Percentiles rank a stretch among this genome's conserved stretches.
Evolutionary conservation across 2,797 vertebrate genomes (phyloP).

Genomic region (Dendrocincla tyrannina): DNA sequence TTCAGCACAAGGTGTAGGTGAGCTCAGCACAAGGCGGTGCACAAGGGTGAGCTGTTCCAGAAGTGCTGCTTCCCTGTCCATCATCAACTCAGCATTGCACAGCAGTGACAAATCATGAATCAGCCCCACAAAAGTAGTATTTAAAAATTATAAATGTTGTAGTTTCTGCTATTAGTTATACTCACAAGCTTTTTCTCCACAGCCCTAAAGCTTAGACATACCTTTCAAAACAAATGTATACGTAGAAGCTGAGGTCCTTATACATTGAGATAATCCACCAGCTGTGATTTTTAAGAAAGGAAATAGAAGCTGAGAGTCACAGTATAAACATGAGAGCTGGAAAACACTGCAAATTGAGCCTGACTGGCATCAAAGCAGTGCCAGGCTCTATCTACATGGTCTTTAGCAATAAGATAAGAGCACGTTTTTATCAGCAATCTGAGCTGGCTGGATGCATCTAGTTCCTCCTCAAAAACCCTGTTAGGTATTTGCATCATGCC

Average conservation of each 20-base stretch:
- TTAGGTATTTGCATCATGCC: not conserved
- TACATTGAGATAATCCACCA: not conserved
- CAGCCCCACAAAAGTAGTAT: not conserved
- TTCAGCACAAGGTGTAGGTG: not conserved
- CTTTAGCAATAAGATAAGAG: conserved; percentile 19
- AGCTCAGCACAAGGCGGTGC: not conserved
- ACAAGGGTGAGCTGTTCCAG: not conserved
- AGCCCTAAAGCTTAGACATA: not conserved
- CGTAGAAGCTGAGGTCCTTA: not conserved
- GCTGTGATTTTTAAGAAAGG: not conserved
- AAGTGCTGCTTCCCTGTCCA: not conserved
- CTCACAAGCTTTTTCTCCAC: not conserved
- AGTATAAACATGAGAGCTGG: not conserved
- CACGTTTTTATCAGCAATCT: not conserved
- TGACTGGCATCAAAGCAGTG: conserved; percentile 7
- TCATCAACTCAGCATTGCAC: not conserved
- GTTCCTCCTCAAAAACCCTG: not conserved
- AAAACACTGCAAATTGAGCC: not conserved
- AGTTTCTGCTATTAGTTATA: not conserved
- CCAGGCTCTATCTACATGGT: not conserved
- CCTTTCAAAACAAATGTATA: not conserved
- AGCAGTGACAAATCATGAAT: not conserved
- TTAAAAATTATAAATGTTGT: not conserved
- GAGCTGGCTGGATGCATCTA: not conserved
- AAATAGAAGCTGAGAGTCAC: not conserved